Base-by-base conservation (phyloP, 2,113 vertebrate species). In the Oryzias javanicus region DNA sequence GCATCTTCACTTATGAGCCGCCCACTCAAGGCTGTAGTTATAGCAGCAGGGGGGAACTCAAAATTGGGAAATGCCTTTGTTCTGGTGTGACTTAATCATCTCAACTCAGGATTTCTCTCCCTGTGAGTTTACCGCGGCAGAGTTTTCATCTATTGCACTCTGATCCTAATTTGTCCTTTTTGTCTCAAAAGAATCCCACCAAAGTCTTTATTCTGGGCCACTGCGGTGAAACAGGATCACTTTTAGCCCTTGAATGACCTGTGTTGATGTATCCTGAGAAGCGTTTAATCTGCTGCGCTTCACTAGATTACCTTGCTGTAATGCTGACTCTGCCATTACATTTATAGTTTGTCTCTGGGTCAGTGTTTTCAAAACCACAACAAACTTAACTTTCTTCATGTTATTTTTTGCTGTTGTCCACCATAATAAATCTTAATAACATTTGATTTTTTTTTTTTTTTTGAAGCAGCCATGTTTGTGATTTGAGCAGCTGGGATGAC, bases 251-350 rank as follows among this genome's bases (percentile, higher is more conserved):
- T 64, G 50, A 66, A 61, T 82, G 74, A 78, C 80, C 80, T 75
- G 71, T 42, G 61, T 49, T 84, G 67, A 87, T 84, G 76, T 77
- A 74, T 82, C 70, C 84, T 60, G 74, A 80, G 72, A 64, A 72
- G 73, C 72, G 70, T 77, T 83, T 77, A 72, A 79, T 82, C 67
- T 80, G 78, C 73, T 70, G 67, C 68, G 70, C 72, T 72, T 60
- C 67, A 78, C 59, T 63, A 81, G 71, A 74, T 81, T 71, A 66
- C 64, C 77, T 67, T 65, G 55, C 64, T 60, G 48, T 49, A 44
- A 35, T 2, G 42, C 14, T 44, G 4, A 44, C 42, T 42, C 42
- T 12, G 35, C 35, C 35, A 35, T 35, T 35, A 35, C 35, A 35
- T 35, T 35, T 35, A 35, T 10, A 35, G 35, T 35, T 35, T 35